These are phyloP conservation scores for Myzus persicae DNA, from an alignment of 1,140 invertebrate species.

Conservation along the genomic window DNA sequence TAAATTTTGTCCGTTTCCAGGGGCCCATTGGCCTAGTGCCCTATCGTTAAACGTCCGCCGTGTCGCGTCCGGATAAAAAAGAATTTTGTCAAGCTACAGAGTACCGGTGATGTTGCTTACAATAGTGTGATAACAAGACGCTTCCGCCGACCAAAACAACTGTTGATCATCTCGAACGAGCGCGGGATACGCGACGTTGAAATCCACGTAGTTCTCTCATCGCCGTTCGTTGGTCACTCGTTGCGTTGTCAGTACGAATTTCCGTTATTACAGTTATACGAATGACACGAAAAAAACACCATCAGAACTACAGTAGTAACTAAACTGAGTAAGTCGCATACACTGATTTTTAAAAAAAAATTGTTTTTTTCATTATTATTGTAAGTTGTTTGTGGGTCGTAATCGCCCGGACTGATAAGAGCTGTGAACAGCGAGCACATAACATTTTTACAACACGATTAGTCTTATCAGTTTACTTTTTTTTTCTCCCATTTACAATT, in stretches of 20 bases:
- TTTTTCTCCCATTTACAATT: background rate
- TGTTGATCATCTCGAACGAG: conserved; percentile 33
- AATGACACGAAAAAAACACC: background rate
- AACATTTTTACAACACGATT: conserved; percentile 33
- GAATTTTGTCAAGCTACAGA: background rate
- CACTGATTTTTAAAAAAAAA: background rate
- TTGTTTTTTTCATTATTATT: background rate
- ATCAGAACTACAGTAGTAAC: background rate
- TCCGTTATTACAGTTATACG: background rate
- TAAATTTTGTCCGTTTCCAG: background rate
- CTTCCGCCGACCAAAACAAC: background rate
- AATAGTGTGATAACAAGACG: conserved; percentile 23
- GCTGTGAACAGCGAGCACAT: background rate
- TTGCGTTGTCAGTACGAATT: background rate
- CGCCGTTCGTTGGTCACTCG: background rate
- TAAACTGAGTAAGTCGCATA: background rate
- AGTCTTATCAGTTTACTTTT: conserved; percentile 36
- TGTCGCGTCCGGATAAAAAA: background rate
- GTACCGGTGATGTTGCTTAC: background rate
- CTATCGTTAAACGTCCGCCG: background rate
- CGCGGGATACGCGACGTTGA: background rate
- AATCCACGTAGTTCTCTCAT: background rate
- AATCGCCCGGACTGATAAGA: conserved; percentile 24
- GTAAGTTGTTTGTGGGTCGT: background rate
- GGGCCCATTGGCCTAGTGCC: too few relatives aligned